Evolutionary conservation across 2,113 vertebrate genomes (phyloP).

Genomic region (Syngnathus typhle): DNA sequence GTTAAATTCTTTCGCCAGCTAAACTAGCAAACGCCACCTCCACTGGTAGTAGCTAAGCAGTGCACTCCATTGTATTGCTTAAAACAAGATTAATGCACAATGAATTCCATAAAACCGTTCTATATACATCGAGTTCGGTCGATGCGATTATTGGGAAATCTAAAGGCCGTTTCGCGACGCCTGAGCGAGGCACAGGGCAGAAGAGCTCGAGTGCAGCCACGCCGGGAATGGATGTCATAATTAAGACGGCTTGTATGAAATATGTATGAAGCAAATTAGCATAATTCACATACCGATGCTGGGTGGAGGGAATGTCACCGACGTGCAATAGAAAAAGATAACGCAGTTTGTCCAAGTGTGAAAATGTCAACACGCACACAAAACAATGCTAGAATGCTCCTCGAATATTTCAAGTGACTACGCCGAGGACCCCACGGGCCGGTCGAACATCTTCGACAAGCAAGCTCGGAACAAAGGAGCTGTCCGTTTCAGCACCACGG

Average conservation of each 20-base stretch:
- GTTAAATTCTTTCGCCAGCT: background rate
- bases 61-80: background rate
- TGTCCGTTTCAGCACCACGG: slow-evolving; percentile 57
- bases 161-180: background rate
- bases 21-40: background rate
- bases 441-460: background rate
- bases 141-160: background rate
- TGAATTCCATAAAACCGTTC: background rate
- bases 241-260: slow-evolving; percentile 9
- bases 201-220: background rate
- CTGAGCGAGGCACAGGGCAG: background rate
- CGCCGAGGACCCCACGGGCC: background rate
- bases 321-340: background rate
- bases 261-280: slow-evolving; percentile 4
- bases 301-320: background rate
- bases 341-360: background rate
- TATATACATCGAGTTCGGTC: background rate
- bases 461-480: slow-evolving; percentile 44
- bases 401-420: background rate
- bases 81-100: background rate
- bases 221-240: slow-evolving; percentile 1
- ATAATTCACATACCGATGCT: background rate
- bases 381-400: background rate
- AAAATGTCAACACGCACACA: background rate
- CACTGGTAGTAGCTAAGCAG: background rate